Evolutionary conservation across 2,797 vertebrate species (phyloP), one percentile per base, ranked within the genome.

Genomic region (Phataginus tricuspis): DNA sequence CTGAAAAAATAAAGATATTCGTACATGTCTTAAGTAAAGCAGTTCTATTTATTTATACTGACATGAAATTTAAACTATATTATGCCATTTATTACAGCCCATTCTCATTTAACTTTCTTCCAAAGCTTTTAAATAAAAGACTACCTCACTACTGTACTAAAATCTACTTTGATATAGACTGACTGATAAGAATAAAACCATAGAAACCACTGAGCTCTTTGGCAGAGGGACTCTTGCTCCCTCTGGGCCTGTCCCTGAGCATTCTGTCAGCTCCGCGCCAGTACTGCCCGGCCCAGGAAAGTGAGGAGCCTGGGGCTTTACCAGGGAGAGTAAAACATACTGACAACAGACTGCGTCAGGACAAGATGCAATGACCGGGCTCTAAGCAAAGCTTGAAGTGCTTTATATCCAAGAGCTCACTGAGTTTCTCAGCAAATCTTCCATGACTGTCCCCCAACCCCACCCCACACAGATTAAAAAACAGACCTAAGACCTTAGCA

Each of bases 331-430:
- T 7, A 18, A 42, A 72, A 34, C 16, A 7, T 25, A 23, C 2
- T 0, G 57, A 55, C 55, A 42, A 34, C 19, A n/a, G 86, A 51
- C 4, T 23, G 14, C 45, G 71, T 23, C 57, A 34, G 51, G 68
- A 61, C 7, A 42, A 7, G 21, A 42, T 4, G 19, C 23, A 14
- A 11, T 2, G 15, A 21, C 18, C 4, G 25, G 6, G 27, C 34
- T 55, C n/a, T 45, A 1, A 2, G 55, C 19, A 9, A n/a, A 39
- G 34, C 19, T 18, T 27, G 3, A 19, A 49, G 2, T 12, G 10
- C 57, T 39, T 42, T 12, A 4, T 42, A 13, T 9, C 1, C 3
- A 4, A 19, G 0, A 34, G 21, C 45, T 29, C 42, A 2, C 13
- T 5, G 31, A 37, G 25, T 34, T 74, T 55, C 63, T 34, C 25